Conservation (phyloP, 2,888 invertebrate genomes). For the Cetonia aurata region DNA sequence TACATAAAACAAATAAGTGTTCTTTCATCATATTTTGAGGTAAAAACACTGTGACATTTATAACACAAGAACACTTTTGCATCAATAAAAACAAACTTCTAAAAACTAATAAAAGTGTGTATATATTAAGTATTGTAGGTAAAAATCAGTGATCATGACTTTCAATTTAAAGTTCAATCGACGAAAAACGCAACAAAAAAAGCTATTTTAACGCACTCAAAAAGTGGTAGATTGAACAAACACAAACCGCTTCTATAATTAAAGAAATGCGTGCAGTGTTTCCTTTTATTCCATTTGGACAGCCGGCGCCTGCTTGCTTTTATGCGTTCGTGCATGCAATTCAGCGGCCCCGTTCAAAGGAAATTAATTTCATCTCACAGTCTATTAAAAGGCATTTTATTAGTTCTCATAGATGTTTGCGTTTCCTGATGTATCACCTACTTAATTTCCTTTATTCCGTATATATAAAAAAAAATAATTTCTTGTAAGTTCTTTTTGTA, state of each 20-base stretch:
- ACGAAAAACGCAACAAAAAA: no score
- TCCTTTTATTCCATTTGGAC: slow-evolving; percentile 19
- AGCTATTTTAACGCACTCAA: no score
- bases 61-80: no score
- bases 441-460: neutral
- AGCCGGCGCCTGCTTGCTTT: slow-evolving; percentile 33
- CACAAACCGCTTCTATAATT: slow-evolving; percentile 14
- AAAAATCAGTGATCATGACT: no score
- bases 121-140: no score
- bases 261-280: slow-evolving; percentile 11
- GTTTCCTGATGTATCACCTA: neutral
- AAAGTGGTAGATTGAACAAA: neutral
- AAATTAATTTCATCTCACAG: slow-evolving; percentile 16
- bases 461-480: neutral
- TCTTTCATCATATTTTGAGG: no score
- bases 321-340: slow-evolving; percentile 31
- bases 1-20: no score
- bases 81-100: no score
- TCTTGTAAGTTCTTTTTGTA: neutral
- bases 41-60: no score
- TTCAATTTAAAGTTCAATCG: no score
- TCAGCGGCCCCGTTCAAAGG: slow-evolving; percentile 36
- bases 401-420: no score
- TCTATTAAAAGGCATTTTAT: neutral
- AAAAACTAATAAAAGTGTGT: no score